Base-by-base conservation (phyloP, 2,888 invertebrate species). In the Trichopoda pennipes region DNA sequence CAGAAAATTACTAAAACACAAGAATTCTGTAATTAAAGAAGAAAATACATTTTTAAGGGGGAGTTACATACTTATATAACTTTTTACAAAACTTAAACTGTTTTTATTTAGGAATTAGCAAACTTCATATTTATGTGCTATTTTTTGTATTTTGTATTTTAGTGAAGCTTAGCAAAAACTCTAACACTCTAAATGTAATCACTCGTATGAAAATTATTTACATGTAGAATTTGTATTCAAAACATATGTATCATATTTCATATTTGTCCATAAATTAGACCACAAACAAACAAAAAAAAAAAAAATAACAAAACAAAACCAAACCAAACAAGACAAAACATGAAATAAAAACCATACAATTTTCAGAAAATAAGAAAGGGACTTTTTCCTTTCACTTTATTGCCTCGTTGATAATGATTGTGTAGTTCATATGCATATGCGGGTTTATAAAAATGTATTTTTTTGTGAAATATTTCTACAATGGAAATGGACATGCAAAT, bases 201-300 rank as follows among this genome's bases (percentile, higher is more conserved):
- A 58, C 42, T 70, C 44, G 38, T 61, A 51, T 56, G 44, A 58
- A 28, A 80, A 70, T 75, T 63, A 80, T 75, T 75, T 80, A 75
- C 80, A 64, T 80, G 69, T 80, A 44, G 19, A 75, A 75, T 80
- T 77, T 69, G 72, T 73, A 80, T 80, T 63, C 75, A 80, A 75
- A 80, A 70, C 80, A 80, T 80, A 80, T 75, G 74, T 74, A 81
- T 81, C 81, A 72, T 81, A 81, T 77, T 56, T 77, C 76, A 81
- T 73, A 77, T 76, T 63, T 81, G 76, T 81, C 81, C 81, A 81
- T 81, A 81, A 81, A 81, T 81, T 81, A 81, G 81, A 81, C 69
- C 74, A 63, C 69, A 80, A 53, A 56, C 42, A 17, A 75, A 21
- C n/a, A n/a, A n/a, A n/a, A n/a, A n/a, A n/a, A n/a, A n/a, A n/a